Base-by-base conservation (phyloP, 2,888 invertebrate species). In the Creontiades dilutus region DNA sequence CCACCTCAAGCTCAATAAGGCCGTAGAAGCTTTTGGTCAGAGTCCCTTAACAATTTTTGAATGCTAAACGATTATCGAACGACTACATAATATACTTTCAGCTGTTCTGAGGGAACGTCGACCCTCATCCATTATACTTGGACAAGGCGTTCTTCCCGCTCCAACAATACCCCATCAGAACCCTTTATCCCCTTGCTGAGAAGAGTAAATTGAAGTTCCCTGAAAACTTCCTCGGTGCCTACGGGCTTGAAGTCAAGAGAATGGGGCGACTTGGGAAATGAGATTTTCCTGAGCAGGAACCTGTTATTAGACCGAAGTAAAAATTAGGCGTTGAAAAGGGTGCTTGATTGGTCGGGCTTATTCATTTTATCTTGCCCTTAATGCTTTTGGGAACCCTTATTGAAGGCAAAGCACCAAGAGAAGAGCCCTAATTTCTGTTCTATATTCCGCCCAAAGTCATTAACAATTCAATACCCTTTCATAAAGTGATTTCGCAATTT, bases 401-500 rank as follows among this genome's bases (percentile, higher is more conserved):
- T 86, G 68, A 86, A 86, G 86, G 86, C 86, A 86, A 86, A 86
- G 86, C 75, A 75, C 86, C 86, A 28, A 86, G 48, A 86, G 86
- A 86, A 86, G 86, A 86, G 68, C 86, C 86, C 86, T 89, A 89
- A 89, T 89, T 89, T 89, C 82, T 81, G 89, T 46, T 89, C 84
- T 89, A 89, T 89, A 89, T 89, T 89, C 89, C 68, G 47, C 84
- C 89, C 89, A n/a, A 84, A 89, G 89, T 89, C 82, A 89, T 89
- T 89, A 89, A 89, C 89, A 78, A 82, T 89, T 82, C 89, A 89
- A 89, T 89, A 89, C 89, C 82, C 89, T 89, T 89, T 82, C 89
- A 89, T 89, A 89, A 89, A 89, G 89, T 89, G 89, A 89, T 89
- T 89, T 82, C 82, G 89, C 82, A 82, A 82, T 89, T 89, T 89